phyloP scores from a whole-genome alignment of 1,140 invertebrate genomes.

The Psix sp. region DNA sequence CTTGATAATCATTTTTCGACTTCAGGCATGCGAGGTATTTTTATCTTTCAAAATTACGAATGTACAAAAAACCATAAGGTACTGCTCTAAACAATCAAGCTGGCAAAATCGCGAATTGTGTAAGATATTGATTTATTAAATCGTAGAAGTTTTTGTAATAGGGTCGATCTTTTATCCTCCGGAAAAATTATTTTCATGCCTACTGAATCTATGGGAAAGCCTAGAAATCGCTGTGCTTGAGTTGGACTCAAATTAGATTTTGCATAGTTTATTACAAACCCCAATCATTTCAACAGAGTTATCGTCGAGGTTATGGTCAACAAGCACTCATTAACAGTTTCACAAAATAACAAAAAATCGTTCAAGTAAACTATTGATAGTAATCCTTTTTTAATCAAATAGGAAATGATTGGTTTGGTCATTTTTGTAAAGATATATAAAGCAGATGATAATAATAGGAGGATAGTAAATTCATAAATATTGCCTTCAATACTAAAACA shows the following conservation, averaged over 20 bases:
- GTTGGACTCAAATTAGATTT: conserved; percentile 31
- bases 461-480: too few relatives aligned
- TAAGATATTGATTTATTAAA: conserved; percentile 3
- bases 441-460: too few relatives aligned
- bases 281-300: background rate
- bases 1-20: conserved; percentile 11
- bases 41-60: conserved; percentile 6
- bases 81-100: conserved; percentile 14
- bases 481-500: too few relatives aligned
- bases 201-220: conserved; percentile 20
- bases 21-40: conserved; percentile 15
- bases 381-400: too few relatives aligned
- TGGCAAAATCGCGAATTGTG: conserved; percentile 22
- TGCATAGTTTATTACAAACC: conserved; percentile 45
- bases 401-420: too few relatives aligned
- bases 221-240: conserved; percentile 5
- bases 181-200: conserved; percentile 19
- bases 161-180: conserved; percentile 10
- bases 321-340: too few relatives aligned
- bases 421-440: too few relatives aligned
- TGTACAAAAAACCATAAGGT: conserved; percentile 17
- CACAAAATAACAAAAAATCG: too few relatives aligned
- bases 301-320: too few relatives aligned
- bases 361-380: too few relatives aligned
- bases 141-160: conserved; percentile 1